Evolutionary conservation across 2,113 vertebrate genomes (phyloP), one percentile per base, ranked within the genome.

Genomic region (Podocnemis expansa): DNA sequence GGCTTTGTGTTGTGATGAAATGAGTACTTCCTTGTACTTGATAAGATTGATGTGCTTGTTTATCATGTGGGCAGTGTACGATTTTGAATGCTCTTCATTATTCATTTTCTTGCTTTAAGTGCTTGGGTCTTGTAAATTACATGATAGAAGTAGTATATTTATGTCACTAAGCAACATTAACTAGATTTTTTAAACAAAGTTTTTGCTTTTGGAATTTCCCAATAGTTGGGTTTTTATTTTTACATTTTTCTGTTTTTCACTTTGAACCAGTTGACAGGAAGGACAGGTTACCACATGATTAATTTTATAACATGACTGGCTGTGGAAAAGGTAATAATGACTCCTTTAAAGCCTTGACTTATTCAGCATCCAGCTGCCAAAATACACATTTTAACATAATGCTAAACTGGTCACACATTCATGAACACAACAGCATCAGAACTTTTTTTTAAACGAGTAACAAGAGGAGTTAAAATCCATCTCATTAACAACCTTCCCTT

Each of bases 21-120:
- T 67, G 58, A 84, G 91, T 85, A 4, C 13, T 90, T 90, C 79
- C 91, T 55, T 60, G 41, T 58, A 84, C 52, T n/a, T 89, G 83
- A 45, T 89, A 22, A 67, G 38, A 25, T 6, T 91, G 90, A 92
- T 88, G 89, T 87, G 82, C 93, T 73, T 85, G 83, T 96, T 96
- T 92, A 94, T 95, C n/a, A 47, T 56, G 94, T 84, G 82, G 89
- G 80, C 89, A 95, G 78, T 14, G 12, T 84, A 85, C 95, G 93
- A 95, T 96, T 94, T 95, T 96, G 54, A 90, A 95, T 80, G 78
- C 67, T 58, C 49, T 97, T n/a, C 96, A 97, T 96, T 94, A 94
- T 96, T 96, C 10, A 97, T 95, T 91, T 43, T 80, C 76, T 85
- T 55, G 45, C 60, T 88, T 85, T 87, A 84, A 92, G 92, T 60